Conservation (phyloP, 2,888 invertebrate genomes). For the Psococerastis gibbosa region DNA sequence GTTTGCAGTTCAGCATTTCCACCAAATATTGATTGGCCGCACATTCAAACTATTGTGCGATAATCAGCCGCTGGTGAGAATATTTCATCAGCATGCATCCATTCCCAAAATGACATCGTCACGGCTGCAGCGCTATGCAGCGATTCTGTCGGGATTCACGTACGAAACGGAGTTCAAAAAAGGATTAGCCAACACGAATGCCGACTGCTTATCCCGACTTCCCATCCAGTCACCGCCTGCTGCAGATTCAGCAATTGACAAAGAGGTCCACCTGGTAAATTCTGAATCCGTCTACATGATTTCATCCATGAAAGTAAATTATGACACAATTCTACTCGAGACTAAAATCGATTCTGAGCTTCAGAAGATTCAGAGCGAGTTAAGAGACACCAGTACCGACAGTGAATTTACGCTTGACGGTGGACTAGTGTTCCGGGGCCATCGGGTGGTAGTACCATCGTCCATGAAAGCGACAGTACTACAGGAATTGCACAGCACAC, state of each 20-base stretch:
- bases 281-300: neutral
- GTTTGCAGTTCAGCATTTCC: conserved; percentile 8
- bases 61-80: conserved; percentile 5
- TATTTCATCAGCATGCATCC: conserved; percentile 1
- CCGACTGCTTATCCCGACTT: conserved; percentile 14
- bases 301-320: neutral
- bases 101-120: conserved; percentile 9
- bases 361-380: neutral
- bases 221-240: neutral
- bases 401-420: neutral
- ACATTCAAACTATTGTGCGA: neutral
- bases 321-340: too few species aligned
- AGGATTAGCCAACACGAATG: conserved; percentile 15
- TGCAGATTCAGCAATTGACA: neutral
- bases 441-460: conserved; percentile 16
- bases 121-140: conserved; percentile 13
- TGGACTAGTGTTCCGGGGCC: conserved; percentile 11
- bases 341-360: neutral
- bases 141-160: conserved; percentile 14
- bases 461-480: conserved; percentile 14
- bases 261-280: too few species aligned
- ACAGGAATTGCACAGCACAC: conserved; percentile 19
- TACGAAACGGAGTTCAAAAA: conserved; percentile 14
- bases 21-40: neutral
- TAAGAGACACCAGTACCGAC: neutral